A percentile compares a stretch with the other conserved stretches of the same genome.
Conservation (phyloP, 2,113 vertebrate species). For the Alexandromys fortis region DNA sequence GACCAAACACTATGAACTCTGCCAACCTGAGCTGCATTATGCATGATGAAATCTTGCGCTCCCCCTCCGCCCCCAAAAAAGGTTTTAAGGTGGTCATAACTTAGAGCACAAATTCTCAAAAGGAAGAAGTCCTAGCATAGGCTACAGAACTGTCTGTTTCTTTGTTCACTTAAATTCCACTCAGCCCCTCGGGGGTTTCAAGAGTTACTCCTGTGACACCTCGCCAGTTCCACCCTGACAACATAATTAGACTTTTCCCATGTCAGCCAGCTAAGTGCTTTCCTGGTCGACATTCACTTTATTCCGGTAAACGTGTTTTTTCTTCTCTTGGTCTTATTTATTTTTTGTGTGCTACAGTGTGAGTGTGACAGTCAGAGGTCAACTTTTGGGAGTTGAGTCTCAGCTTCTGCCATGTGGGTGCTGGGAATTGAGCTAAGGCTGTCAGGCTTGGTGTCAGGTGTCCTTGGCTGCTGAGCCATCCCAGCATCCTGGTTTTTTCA, state of each 20-base stretch:
- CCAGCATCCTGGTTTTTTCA: not conserved
- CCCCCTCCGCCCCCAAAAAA: too few relatives aligned
- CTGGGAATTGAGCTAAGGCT: not conserved
- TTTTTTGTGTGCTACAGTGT: not conserved
- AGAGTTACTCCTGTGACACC: not conserved
- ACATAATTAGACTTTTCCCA: not conserved
- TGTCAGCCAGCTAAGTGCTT: not conserved
- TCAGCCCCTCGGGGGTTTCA: not conserved
- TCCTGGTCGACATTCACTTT: slow-evolving; percentile 11
- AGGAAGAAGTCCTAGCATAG: not conserved
- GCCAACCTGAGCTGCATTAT: not conserved
- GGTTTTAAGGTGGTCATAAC: not conserved
- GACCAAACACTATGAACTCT: not conserved
- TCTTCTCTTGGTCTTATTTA: not conserved
- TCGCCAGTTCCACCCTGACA: not conserved
- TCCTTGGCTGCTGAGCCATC: not conserved
- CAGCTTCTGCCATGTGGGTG: not conserved
- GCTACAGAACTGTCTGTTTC: not conserved
- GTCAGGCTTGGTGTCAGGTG: not conserved
- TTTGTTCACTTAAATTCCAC: not conserved
- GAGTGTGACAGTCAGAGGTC: not conserved
- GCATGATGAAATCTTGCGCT: not conserved
- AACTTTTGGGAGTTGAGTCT: not conserved
- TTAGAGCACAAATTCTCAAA: not conserved
- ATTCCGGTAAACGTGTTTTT: not conserved